Conservation (phyloP, 2,113 vertebrate species). For the Petrocephalus microphthalmus region DNA sequence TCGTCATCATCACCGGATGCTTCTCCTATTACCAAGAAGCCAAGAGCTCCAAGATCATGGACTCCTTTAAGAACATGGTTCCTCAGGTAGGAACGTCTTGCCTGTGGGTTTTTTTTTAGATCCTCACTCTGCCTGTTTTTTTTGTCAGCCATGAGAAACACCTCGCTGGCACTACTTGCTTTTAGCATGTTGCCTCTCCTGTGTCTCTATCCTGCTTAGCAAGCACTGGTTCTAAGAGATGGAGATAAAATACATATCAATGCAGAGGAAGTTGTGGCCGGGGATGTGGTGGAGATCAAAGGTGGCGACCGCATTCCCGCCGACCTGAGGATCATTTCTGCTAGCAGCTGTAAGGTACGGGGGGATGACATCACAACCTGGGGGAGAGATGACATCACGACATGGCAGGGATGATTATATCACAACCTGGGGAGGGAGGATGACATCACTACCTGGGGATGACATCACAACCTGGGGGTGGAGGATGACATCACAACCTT, state of each 20-base stretch:
- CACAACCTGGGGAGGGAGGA: background rate
- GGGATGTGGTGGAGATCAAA: constrained; percentile 89
- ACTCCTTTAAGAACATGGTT: constrained; percentile 91
- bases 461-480: background rate
- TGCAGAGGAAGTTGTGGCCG: constrained; percentile 76
- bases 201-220: constrained; percentile 54
- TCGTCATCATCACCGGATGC: constrained; percentile 79
- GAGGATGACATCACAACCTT: background rate
- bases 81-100: constrained; percentile 65
- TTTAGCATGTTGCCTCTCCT: background rate
- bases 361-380: background rate
- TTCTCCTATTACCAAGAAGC: constrained; percentile 89
- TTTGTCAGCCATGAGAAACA: background rate
- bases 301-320: constrained; percentile 82
- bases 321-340: constrained; percentile 74
- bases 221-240: constrained; percentile 84
- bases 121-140: background rate
- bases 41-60: constrained; percentile 88
- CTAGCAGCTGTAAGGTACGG: constrained; percentile 77
- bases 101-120: background rate
- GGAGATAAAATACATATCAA: constrained; percentile 82
- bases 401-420: background rate
- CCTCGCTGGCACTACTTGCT: background rate
- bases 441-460: background rate
- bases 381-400: background rate